Conservation (phyloP, 2,888 invertebrate species). For the Hemistola chrysoprasaria region DNA sequence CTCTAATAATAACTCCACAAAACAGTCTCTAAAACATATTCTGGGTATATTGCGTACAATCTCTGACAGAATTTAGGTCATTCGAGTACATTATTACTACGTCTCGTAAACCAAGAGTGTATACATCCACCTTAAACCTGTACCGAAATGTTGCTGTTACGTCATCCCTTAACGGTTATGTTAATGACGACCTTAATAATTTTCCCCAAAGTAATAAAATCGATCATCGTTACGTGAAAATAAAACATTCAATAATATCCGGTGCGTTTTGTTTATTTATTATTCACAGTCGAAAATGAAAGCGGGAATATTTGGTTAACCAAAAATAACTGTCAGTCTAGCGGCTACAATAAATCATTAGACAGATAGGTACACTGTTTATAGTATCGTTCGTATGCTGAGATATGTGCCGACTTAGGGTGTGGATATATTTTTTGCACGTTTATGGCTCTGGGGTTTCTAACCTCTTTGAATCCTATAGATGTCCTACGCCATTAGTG, state of each 20-base stretch:
- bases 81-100: conserved; percentile 24
- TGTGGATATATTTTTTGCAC: no score
- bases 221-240: conserved; percentile 61
- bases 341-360: conserved; percentile 72
- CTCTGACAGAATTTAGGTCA: conserved; percentile 26
- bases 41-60: conserved; percentile 16
- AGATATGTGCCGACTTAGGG: no score
- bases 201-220: conserved; percentile 58
- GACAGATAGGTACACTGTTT: conserved; percentile 57
- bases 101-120: conserved; percentile 25
- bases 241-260: conserved; percentile 59
- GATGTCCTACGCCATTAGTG: no score
- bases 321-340: conserved; percentile 73
- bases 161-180: conserved; percentile 26
- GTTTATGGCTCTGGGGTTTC: no score
- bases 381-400: no score
- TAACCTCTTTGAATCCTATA: no score
- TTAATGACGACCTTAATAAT: conserved; percentile 38
- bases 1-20: not conserved
- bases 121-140: conserved; percentile 12
- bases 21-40: conserved; percentile 8
- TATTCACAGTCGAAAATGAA: conserved; percentile 65
- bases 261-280: conserved; percentile 63
- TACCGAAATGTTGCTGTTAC: conserved; percentile 17
- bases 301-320: conserved; percentile 68